These are phyloP conservation scores for Trinorchestia longiramus DNA, from an alignment of 1,140 invertebrate genomes.

Conservation along the genomic window DNA sequence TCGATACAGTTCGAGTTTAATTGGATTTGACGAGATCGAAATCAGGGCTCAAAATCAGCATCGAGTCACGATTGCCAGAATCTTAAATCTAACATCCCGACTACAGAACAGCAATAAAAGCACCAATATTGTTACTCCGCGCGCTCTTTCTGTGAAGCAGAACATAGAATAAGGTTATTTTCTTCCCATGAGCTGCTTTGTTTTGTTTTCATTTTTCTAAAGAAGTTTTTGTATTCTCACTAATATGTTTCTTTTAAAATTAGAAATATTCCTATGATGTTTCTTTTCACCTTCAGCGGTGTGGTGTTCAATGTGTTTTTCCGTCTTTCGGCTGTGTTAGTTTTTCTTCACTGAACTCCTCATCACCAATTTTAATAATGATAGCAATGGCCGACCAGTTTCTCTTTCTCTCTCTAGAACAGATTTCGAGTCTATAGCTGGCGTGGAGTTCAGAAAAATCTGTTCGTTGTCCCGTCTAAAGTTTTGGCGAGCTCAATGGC, in stretches of 20 bases:
- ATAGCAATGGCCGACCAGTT: neutral
- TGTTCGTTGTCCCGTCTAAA: slow-evolving; percentile 28
- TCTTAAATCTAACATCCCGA: neutral
- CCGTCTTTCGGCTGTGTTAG: neutral
- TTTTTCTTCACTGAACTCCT: neutral
- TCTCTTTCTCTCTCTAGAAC: neutral
- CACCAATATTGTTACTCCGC: neutral
- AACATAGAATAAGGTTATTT: neutral
- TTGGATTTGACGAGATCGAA: neutral
- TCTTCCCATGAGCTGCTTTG: neutral
- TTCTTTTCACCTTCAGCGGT: neutral
- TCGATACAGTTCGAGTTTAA: neutral
- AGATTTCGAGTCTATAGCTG: neutral
- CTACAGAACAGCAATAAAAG: neutral
- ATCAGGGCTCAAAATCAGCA: neutral
- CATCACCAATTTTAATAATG: neutral
- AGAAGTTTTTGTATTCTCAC: neutral
- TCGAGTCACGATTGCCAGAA: neutral
- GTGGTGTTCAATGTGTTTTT: neutral
- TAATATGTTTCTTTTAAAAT: too few relatives aligned
- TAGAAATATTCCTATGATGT: too few relatives aligned
- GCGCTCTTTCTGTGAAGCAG: neutral
- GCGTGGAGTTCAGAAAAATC: slow-evolving; percentile 23
- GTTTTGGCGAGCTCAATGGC: slow-evolving; percentile 42
- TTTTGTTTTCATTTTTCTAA: neutral